Evolutionary conservation across 2,888 invertebrate species (phyloP), one percentile per base, ranked within the genome.

Genomic region (Hanleya hanleyi): DNA sequence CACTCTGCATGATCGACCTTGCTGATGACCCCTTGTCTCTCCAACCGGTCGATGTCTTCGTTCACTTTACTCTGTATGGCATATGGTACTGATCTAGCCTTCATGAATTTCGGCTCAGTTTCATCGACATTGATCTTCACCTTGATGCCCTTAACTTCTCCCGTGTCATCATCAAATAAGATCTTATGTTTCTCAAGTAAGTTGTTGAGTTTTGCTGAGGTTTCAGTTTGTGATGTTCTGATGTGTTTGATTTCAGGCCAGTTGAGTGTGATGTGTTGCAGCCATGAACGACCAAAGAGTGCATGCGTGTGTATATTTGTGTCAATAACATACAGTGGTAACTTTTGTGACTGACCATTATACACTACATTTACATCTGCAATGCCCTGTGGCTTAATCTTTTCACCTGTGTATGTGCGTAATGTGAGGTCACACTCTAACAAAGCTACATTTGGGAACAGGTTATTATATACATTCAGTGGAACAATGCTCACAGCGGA

Each of bases 51-150:
- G 12, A 74, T 62, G 41, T 70, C 47, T 36, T 69, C 36, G 9
- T 78, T 33, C 73, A 71, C 41, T 33, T 61, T 41, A 6, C 62
- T 38, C 26, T 49, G 12, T 51, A 70, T 64, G 22, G 70, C 70
- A 61, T 74, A 81, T 18, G 77, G 77, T 18, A 81, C 77, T 26
- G 78, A 57, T 51, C 78, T 69, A 15, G 81, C 78, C 41, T 82
- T 82, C n/a, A 69, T 57, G 50, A 78, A 82, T 62, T 71, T 75
- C 9, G 76, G 77, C 7, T 35, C 66, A 2, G 72, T 62, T 37
- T 70, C 70, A 0, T 69, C 69, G n/a, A 75, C 32, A 18, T 38
- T 61, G 12, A 81, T 38, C 7, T 73, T 64, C 6, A 57, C 68
- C 18, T 33, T n/a, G 3, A 72, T 36, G 26, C 47, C 65, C 50